phyloP scores from a whole-genome alignment of 2,113 vertebrate species.

The Podarcis raffonei region DNA sequence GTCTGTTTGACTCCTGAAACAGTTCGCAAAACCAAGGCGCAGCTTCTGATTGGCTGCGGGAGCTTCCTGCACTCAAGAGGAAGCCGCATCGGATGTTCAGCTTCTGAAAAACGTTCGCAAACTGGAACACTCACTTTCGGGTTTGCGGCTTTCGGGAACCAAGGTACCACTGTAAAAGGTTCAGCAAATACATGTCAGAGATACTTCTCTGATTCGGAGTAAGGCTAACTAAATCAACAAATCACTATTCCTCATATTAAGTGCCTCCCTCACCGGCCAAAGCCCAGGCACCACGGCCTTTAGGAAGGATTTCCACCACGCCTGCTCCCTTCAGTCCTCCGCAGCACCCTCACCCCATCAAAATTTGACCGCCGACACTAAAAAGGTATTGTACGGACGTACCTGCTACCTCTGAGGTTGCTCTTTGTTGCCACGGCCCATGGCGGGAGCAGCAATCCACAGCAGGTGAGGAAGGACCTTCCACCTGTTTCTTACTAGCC shows the following conservation, averaged over 20 bases:
- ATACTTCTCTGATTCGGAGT: not conserved
- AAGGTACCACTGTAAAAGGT: too few relatives aligned
- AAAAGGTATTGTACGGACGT: not conserved
- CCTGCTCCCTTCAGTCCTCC: not conserved
- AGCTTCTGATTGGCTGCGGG: too few relatives aligned
- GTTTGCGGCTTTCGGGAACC: too few relatives aligned
- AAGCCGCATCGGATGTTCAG: fast-evolving
- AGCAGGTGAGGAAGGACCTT: not conserved
- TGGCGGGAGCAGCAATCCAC: not conserved
- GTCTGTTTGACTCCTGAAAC: too few relatives aligned
- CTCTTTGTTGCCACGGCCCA: not conserved
- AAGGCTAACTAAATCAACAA: not conserved
- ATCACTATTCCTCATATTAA: not conserved
- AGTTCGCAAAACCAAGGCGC: too few relatives aligned
- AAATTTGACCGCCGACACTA: not conserved
- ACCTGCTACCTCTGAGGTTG: not conserved
- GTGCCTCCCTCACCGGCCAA: not conserved
- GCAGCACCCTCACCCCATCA: not conserved
- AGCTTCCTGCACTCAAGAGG: too few relatives aligned
- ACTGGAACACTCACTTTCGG: too few relatives aligned
- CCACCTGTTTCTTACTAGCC: not conserved
- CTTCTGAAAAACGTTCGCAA: too few relatives aligned
- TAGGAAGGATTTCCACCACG: not conserved
- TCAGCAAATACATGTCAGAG: not conserved
- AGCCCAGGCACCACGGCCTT: not conserved